Base-by-base conservation (phyloP, 2,797 vertebrate species). In the Sciaenops ocellatus region DNA sequence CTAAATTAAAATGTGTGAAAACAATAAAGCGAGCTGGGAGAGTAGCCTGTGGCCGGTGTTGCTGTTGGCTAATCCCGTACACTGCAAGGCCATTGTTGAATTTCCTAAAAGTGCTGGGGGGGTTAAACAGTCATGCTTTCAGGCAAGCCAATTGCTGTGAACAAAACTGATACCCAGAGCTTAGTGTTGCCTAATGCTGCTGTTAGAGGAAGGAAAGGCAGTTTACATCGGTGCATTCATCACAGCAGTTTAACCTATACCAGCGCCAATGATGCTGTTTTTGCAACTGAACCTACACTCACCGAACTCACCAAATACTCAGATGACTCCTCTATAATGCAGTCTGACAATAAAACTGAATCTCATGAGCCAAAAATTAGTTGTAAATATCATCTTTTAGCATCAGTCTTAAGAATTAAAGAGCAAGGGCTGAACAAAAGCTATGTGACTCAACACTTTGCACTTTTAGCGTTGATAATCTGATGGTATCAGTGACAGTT, bases 61-160 rank as follows among this genome's bases (percentile, higher is more conserved):
- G 65, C 56, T 82, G 6, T 76, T 78, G 57, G 66, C 54, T 88
- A 78, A 84, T 88, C 82, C 64, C 34, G 42, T 17, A 28, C 57
- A 30, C 69, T 69, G 28, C 55, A 42, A 51, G 57, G 70, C 78
- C 30, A 70, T 87, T 80, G 84, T 90, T 73, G 16, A 42, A 54
- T 83, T 62, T 83, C 42, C 64, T 73, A 63, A 59, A 80, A 72
- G 63, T 24, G 65, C 79, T 38, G 24, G 41, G 47, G 34, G 24
- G 73, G 80, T 88, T 85, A 74, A 85, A 84, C 69, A 59, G 16
- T 46, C 67, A 55, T 41, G 47, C 51, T 87, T 89, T 87, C 68
- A 84, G 56, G 24, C 13, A 30, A 76, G 68, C 71, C 64, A 81
- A 81, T 86, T 80, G 80, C 72, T 72, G 52, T 73, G 68, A 69